These are phyloP conservation scores for Bombus affinis DNA, from an alignment of 1,140 invertebrate species.

Conservation along the genomic window DNA sequence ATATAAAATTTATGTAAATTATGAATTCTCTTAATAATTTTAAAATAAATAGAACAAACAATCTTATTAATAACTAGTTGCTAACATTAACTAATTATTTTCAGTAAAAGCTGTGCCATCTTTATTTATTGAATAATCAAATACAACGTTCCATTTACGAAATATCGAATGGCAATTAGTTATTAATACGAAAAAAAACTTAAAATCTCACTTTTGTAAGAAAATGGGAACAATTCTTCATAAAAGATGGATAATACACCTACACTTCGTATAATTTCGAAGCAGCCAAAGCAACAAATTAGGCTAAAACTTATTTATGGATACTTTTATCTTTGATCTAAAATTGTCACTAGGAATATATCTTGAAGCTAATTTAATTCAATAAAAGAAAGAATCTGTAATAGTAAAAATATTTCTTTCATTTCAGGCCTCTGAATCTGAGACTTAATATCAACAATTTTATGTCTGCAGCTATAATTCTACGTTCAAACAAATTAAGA, in stretches of 20 bases:
- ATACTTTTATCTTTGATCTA: constrained; percentile 52
- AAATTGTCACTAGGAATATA: constrained; percentile 64
- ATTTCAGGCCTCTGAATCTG: constrained; percentile 80
- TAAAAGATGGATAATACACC: constrained; percentile 59
- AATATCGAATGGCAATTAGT: constrained; percentile 48
- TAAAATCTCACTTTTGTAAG: constrained; percentile 57
- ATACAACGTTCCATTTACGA: constrained; percentile 54
- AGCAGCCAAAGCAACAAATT: constrained; percentile 62
- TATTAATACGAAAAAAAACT: constrained; percentile 54
- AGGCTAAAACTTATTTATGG: constrained; percentile 57
- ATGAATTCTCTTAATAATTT: constrained; percentile 45
- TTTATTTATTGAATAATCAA: constrained; percentile 56
- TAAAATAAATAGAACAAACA: constrained; percentile 44
- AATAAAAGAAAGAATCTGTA: constrained; percentile 62
- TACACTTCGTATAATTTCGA: constrained; percentile 58
- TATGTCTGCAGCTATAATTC: constrained; percentile 67
- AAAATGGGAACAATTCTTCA: constrained; percentile 58
- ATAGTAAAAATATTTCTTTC: constrained; percentile 70
- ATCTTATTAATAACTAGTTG: constrained; percentile 56
- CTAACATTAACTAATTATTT: constrained; percentile 53
- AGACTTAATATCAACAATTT: constrained; percentile 76
- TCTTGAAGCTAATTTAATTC: constrained; percentile 54
- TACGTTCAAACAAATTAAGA: constrained; percentile 62
- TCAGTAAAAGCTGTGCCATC: constrained; percentile 53
- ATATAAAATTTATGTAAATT: constrained; percentile 44